Base-by-base conservation (phyloP, 2,797 vertebrate genomes). In the Xenops minutus region DNA sequence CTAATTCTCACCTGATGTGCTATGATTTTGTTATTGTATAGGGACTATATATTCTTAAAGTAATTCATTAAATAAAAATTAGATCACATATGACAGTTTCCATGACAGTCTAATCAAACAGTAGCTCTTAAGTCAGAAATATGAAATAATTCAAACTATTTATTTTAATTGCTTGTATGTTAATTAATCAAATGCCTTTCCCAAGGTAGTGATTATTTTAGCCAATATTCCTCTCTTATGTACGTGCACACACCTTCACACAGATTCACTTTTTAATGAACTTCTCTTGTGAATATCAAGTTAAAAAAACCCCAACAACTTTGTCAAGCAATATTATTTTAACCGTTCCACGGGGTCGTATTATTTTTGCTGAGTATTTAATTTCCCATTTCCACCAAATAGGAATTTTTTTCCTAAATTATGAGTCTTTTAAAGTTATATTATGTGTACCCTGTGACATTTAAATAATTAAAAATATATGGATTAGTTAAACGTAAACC, bases 161-260 rank as follows among this genome's bases (percentile, higher is more conserved):
- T 91, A 85, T 77, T 94, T 88, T 93, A 93, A 88, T 86, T 85
- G 19, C 64, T 77, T 80, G 11, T 55, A 67, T 58, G 62, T 59
- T 94, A 92, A 86, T 88, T 84, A 93, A 91, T 92, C 52, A 83
- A 93, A 94, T 88, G 44, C 3, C 8, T 84, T 88, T 93, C 58
- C 36, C 66, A 77, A 44, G 51, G 30, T 46, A 78, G 76, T 78
- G 46, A 77, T 92, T 92, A 91, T 81, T 93, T 91, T 86, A 79
- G 34, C 95, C 80, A 79, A 56, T 76, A 85, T 91, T 95, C 85
- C 14, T 92, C 54, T 92, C 44, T 84, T 56, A 37, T 49, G 21
- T 54, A 68, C 5, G 3, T 55, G 73, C 26, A 64, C n/a, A n/a
- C 32, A 51, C 22, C 69, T 77, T 51, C 46, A 74, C 71, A 79